Conservation (phyloP, 1,140 invertebrate species). For the Portunus trituberculatus region DNA sequence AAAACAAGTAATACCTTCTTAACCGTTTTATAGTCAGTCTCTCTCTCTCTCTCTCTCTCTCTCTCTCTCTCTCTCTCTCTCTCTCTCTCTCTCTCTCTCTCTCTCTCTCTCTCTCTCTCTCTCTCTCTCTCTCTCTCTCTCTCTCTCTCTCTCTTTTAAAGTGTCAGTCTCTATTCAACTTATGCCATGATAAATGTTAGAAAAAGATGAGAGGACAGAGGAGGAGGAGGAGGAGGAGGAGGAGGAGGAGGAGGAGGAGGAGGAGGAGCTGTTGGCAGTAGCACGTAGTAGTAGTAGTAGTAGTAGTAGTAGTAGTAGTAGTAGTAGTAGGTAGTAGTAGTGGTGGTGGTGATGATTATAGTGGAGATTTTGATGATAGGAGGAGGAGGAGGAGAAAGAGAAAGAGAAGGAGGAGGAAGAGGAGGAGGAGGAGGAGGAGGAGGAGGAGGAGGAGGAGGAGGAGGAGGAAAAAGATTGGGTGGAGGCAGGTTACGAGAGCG, state of each 20-base stretch:
- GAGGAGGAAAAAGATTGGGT: background rate
- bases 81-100: too few species aligned
- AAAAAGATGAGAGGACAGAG: background rate
- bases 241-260: background rate
- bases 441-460: too few species aligned
- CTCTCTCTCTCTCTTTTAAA: background rate
- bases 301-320: too few species aligned
- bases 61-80: too few species aligned
- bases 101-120: too few species aligned
- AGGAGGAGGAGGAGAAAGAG: background rate
- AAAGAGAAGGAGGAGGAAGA: background rate
- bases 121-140: background rate
- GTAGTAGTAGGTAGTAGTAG: too few species aligned
- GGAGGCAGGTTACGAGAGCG: background rate
- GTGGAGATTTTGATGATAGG: background rate
- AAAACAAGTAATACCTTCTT: conserved; percentile 9
- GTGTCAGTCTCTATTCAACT: background rate
- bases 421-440: too few species aligned
- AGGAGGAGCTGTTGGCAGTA: too few species aligned
- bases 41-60: too few species aligned
- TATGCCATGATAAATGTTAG: background rate
- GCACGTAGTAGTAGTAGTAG: too few species aligned
- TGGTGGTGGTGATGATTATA: too few species aligned
- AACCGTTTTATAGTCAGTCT: background rate
- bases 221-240: background rate